Evolutionary conservation across 2,888 invertebrate genomes (phyloP), one percentile per base, ranked within the genome.

Genomic region (Salticus scenicus): DNA sequence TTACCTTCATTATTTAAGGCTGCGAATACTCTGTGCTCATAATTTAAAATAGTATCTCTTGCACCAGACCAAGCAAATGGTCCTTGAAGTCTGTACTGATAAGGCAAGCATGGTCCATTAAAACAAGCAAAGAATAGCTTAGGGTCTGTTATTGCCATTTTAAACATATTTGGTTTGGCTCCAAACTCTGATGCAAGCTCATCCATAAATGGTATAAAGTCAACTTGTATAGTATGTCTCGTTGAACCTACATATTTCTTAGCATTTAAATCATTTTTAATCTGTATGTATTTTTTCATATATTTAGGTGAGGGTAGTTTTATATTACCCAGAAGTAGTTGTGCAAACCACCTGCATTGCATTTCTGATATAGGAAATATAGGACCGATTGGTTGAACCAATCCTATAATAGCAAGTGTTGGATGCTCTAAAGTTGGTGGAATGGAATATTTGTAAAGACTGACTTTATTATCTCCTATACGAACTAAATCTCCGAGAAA

Each of bases 51-150:
- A 24, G 92, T 91, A 8, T 92, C 88, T 73, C 91, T 89, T 0
- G 92, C 92, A 1, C 91, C 92, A 12, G 88, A 67, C 92, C 92
- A 92, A 30, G 88, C 80, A 51, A 91, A 89, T 14, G 91, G 91
- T 1, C 92, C 92, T 31, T 86, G 76, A n/a, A 91, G 88, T 20
- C 91, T 89, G 87, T 90, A 91, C 81, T 90, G 91, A 86, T 91
- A 91, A 0, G 91, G 90, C 1, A 90, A 89, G 66, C 88, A 89
- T 0, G 91, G 90, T 0, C 90, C 91, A 80, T 90, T 90, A 24
- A 90, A 75, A 41, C 90, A 88, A 4, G 88, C 82, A 20, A 90
- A 42, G 90, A 81, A 89, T 0, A 89, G 88, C 10, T 64, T 28
- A 0, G 89, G 89, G 72, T 90, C 90, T 27, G 90, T 88, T 42